Conservation (phyloP, 2,113 vertebrate genomes). For the Clinocottus analis region DNA sequence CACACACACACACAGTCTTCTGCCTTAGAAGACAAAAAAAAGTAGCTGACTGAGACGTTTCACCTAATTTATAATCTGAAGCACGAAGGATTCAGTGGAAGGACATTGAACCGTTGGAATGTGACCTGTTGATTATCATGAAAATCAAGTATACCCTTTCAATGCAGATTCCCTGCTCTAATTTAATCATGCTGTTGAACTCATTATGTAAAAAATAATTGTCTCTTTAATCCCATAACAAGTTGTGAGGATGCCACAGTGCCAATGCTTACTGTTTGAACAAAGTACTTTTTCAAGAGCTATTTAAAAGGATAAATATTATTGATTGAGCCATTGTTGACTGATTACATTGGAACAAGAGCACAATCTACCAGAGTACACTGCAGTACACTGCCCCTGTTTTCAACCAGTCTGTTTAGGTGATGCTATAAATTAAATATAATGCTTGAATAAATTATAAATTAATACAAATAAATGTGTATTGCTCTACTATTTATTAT, state of each 20-base stretch:
- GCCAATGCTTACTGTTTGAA: not conserved
- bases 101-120: not conserved
- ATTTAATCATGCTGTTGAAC: slow-evolving; percentile 25
- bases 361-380: not conserved
- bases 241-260: too few relatives aligned
- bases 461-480: not conserved
- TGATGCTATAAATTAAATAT: not conserved
- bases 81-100: not conserved
- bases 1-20: not conserved
- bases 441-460: too few relatives aligned
- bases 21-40: slow-evolving; percentile 10
- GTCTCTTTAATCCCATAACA: too few relatives aligned
- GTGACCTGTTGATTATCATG: not conserved
- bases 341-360: not conserved
- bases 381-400: not conserved
- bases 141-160: not conserved
- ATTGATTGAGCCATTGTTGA: not conserved
- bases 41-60: not conserved
- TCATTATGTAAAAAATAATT: too few relatives aligned
- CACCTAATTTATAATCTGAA: not conserved
- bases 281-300: not conserved
- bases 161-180: not conserved
- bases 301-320: not conserved
- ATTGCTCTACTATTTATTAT: not conserved
- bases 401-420: not conserved